Conservation (phyloP, 2,797 vertebrate genomes). For the Melanotaenia pygmaea region DNA sequence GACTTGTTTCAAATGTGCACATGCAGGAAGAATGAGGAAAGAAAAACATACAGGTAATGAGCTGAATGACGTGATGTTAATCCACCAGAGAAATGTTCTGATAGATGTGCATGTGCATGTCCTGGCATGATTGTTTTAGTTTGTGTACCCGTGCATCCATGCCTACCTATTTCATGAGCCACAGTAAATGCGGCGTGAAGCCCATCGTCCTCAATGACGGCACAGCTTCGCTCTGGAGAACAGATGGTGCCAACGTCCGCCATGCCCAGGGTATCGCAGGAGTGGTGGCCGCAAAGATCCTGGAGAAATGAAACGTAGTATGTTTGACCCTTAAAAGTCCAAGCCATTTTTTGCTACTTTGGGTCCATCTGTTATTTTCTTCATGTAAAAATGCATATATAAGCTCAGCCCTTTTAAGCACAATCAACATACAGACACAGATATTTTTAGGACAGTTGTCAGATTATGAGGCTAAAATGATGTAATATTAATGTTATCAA, state of each 20-base stretch:
- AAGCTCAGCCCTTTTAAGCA: too few species aligned
- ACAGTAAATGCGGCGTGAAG: conserved; percentile 98
- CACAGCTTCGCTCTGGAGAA: conserved; percentile 97
- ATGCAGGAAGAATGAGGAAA: conserved; percentile 31
- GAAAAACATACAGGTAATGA: conserved; percentile 40
- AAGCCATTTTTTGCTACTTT: too few species aligned
- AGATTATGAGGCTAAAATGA: too few species aligned
- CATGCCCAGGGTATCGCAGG: conserved; percentile 99
- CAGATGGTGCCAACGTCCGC: conserved; percentile 99
- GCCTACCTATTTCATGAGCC: conserved; percentile 95
- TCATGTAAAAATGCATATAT: too few species aligned
- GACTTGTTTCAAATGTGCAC: conserved; percentile 19
- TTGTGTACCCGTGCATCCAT: conserved; percentile 11
- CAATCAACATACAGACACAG: too few species aligned
- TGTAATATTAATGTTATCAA: too few species aligned
- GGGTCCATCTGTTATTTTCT: too few species aligned
- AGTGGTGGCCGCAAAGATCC: conserved; percentile 99
- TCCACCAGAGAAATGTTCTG: conserved; percentile 21
- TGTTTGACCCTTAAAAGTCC: conserved; percentile 2
- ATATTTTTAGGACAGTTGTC: too few species aligned
- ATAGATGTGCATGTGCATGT: conserved; percentile 37
- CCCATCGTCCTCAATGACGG: conserved; percentile 98
- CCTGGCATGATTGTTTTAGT: conserved; percentile 8
- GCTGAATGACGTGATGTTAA: conserved; percentile 31
- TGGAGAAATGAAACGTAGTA: conserved; percentile 72